Evolutionary conservation across 2,113 vertebrate species (phyloP).

Genomic region (Drymodes brunneopygia): DNA sequence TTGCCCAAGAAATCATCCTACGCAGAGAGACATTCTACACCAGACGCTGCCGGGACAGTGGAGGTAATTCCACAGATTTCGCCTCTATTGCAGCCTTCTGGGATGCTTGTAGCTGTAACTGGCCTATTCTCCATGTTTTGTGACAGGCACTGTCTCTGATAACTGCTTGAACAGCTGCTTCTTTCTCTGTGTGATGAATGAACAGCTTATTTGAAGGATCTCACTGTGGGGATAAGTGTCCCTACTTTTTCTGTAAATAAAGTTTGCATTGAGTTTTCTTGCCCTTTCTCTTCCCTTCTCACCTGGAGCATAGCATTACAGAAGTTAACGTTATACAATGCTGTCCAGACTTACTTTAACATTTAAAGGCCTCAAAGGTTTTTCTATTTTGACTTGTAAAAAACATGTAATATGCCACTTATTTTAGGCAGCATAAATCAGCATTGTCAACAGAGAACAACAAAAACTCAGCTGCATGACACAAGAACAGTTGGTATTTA

Average conservation of each 20-base stretch:
- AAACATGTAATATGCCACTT: neutral
- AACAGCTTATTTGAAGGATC: neutral
- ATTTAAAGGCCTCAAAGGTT: neutral
- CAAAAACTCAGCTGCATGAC: neutral
- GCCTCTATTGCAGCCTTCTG: neutral
- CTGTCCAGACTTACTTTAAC: neutral
- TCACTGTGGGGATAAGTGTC: neutral
- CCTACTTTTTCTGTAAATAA: neutral
- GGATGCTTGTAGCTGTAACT: neutral
- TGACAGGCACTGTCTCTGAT: neutral
- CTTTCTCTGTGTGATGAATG: neutral
- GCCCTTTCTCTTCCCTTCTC: neutral
- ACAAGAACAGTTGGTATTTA: neutral
- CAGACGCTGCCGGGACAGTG: slow-evolving; percentile 57
- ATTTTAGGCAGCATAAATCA: neutral
- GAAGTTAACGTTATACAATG: neutral
- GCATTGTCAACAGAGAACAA: neutral
- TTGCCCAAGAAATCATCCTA: slow-evolving; percentile 89
- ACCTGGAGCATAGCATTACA: neutral
- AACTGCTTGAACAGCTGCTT: neutral
- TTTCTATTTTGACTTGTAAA: neutral
- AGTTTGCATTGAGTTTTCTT: neutral
- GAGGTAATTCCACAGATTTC: slow-evolving; percentile 53
- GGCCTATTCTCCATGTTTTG: neutral
- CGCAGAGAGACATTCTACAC: slow-evolving; percentile 85